Evolutionary conservation across 2,888 invertebrate genomes (phyloP).

Genomic region (Selenia dentaria): DNA sequence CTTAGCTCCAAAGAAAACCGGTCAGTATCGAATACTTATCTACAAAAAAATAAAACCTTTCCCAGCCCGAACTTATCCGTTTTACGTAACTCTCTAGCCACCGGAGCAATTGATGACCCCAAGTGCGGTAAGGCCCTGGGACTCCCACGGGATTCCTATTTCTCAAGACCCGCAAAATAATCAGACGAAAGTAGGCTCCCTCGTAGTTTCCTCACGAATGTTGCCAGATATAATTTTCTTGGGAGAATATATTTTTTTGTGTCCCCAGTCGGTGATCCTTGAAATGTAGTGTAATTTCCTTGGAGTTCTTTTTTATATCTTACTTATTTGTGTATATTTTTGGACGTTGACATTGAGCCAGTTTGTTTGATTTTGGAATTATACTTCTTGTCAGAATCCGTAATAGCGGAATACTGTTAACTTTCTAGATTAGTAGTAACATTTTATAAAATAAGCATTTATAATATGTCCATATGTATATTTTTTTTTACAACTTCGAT

Average conservation of each 20-base stretch:
- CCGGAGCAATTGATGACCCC: conserved; percentile 13
- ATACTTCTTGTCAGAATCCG: not conserved
- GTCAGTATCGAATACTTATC: too few relatives aligned
- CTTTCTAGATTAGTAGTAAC: too few relatives aligned
- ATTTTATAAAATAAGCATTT: too few relatives aligned
- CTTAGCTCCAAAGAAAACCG: too few relatives aligned
- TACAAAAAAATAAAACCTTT: conserved; percentile 10
- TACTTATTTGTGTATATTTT: not conserved
- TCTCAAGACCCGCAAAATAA: conserved; percentile 15
- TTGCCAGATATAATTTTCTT: conserved; percentile 8
- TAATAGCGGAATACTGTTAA: too few relatives aligned
- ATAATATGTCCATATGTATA: too few relatives aligned
- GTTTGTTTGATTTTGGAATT: not conserved
- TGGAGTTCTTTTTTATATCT: not conserved
- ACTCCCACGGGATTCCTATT: conserved; percentile 11
- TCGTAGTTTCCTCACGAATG: conserved; percentile 3
- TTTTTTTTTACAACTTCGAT: too few relatives aligned
- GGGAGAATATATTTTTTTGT: conserved; percentile 1
- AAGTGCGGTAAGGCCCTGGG: conserved; percentile 6
- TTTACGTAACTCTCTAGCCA: conserved; percentile 9
- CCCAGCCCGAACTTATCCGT: conserved; percentile 9
- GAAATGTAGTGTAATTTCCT: conserved; percentile 7
- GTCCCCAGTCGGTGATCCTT: not conserved
- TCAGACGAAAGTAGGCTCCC: conserved; percentile 15
- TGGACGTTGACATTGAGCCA: not conserved